These are phyloP conservation scores for Falco berigora DNA, from an alignment of 2,797 vertebrate genomes.

Conservation along the genomic window DNA sequence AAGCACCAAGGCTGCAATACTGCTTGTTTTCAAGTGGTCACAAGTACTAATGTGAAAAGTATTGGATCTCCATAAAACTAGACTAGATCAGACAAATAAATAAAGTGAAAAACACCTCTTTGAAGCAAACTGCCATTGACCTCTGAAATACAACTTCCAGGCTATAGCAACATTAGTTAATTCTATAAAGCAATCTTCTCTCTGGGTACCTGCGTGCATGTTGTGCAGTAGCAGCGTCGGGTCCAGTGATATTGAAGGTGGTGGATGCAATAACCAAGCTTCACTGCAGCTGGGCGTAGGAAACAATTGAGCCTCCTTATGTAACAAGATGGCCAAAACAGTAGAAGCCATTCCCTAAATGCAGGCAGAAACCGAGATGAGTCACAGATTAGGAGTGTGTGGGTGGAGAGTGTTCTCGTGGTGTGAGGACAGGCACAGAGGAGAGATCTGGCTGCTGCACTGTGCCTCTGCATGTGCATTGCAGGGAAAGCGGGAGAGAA, in stretches of 20 bases:
- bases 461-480: fast-evolving
- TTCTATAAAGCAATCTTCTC: not conserved
- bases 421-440: not conserved
- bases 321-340: not conserved
- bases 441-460: not conserved
- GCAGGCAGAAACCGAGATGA: not conserved
- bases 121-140: not conserved
- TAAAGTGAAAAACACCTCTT: not conserved
- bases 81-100: not conserved
- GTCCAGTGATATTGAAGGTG: fast-evolving
- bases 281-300: not conserved
- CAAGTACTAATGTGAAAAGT: not conserved
- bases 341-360: not conserved
- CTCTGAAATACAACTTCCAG: not conserved
- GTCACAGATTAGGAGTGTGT: not conserved
- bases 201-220: not conserved
- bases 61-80: not conserved
- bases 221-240: not conserved
- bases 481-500: not conserved
- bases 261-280: not conserved
- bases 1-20: not conserved
- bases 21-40: not conserved
- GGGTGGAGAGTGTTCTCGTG: not conserved
- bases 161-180: not conserved
- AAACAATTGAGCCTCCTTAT: not conserved